Percentiles rank a stretch among this genome's conserved stretches.
Conservation (phyloP, 2,797 vertebrate genomes). For the Ceryle rudis region DNA sequence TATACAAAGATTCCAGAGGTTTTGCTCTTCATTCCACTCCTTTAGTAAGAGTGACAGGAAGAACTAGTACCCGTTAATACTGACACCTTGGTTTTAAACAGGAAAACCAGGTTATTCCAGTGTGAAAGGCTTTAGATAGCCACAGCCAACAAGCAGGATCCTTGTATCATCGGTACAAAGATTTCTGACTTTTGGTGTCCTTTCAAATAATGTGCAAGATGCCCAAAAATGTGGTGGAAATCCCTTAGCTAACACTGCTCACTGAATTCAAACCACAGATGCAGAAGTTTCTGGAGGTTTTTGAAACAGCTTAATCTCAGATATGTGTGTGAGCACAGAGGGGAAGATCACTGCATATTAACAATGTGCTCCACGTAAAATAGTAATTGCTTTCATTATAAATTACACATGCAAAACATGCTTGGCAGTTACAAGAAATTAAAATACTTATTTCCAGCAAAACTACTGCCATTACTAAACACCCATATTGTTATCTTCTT, state of each 20-base stretch:
- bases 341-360: background rate
- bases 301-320: background rate
- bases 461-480: background rate
- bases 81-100: background rate
- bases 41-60: background rate
- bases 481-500: background rate
- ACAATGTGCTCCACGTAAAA: fast-evolving
- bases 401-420: background rate
- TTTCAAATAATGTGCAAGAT: fast-evolving
- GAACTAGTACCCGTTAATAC: background rate
- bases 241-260: background rate
- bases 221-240: background rate
- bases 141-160: background rate
- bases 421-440: background rate
- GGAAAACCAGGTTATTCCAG: background rate
- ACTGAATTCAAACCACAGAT: background rate
- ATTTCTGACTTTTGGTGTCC: background rate
- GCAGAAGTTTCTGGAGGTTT: background rate
- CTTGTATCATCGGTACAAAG: background rate
- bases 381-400: background rate
- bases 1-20: background rate
- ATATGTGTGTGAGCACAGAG: background rate
- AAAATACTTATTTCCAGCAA: background rate
- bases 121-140: background rate
- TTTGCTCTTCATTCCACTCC: background rate